These are phyloP conservation scores for Apamea anceps DNA, from an alignment of 2,888 invertebrate species.

Conservation along the genomic window DNA sequence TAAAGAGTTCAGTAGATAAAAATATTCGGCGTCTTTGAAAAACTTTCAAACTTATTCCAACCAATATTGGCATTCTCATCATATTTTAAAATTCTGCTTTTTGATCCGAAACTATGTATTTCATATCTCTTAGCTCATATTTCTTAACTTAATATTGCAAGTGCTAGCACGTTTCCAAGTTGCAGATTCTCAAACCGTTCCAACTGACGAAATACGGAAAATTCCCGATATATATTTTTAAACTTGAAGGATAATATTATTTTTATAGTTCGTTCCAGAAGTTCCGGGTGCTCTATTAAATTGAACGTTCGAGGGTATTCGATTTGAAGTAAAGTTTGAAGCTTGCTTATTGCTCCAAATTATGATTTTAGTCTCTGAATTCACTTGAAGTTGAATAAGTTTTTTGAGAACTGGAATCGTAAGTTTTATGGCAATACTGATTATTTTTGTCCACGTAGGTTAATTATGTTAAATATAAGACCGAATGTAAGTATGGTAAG, in stretches of 20 bases:
- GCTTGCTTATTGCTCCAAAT: background rate
- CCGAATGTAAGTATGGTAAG: background rate
- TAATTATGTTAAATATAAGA: background rate
- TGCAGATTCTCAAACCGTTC: background rate
- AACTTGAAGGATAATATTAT: conserved; percentile 1
- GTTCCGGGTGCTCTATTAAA: conserved; percentile 8
- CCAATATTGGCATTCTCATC: background rate
- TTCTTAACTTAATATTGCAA: conserved; percentile 8
- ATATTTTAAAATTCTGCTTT: background rate
- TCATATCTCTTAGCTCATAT: background rate
- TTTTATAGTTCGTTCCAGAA: conserved; percentile 1
- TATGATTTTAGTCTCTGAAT: conserved; percentile 16
- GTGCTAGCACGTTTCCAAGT: background rate
- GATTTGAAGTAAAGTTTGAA: conserved; percentile 9
- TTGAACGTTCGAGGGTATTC: conserved; percentile 23
- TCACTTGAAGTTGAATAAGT: background rate
- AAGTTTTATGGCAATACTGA: background rate
- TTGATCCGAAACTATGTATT: background rate
- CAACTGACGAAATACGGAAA: background rate
- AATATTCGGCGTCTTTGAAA: background rate
- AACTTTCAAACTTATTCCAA: background rate
- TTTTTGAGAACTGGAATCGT: background rate
- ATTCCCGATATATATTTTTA: background rate
- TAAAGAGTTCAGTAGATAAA: no score
- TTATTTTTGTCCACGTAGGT: background rate